Conservation (phyloP, 2,797 vertebrate genomes). For the Poeciliopsis paucimaculata region DNA sequence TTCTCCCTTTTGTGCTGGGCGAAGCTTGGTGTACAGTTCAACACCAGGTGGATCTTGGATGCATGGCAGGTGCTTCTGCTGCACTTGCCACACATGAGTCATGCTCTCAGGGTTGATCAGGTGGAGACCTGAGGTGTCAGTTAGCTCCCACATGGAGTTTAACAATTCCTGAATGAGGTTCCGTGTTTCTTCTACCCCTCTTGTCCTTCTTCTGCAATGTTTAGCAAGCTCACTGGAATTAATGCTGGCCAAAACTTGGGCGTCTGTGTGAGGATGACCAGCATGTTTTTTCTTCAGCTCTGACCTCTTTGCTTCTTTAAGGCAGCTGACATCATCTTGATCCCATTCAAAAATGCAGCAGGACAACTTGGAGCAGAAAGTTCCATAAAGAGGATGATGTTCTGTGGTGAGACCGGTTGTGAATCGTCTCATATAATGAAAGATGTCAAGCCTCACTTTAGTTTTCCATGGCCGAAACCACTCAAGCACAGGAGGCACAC, state of each 20-base stretch:
- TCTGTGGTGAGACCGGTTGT: not conserved
- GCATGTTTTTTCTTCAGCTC: not conserved
- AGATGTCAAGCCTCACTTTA: not conserved
- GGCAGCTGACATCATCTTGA: not conserved
- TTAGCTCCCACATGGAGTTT: not conserved
- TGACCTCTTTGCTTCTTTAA: not conserved
- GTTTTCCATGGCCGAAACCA: not conserved
- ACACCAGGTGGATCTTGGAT: slow-evolving; percentile 1
- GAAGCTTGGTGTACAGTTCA: not conserved
- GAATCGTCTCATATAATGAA: not conserved
- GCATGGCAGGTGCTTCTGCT: not conserved
- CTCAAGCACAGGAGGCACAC: not conserved
- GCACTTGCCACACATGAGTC: not conserved
- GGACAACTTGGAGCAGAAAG: slow-evolving; percentile 5
- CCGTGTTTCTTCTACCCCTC: not conserved
- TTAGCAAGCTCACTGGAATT: not conserved
- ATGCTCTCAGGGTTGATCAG: not conserved
- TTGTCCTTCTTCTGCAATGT: not conserved
- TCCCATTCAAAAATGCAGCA: not conserved
- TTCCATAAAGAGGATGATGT: not conserved
- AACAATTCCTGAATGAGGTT: not conserved
- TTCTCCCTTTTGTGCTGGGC: not conserved
- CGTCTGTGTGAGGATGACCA: not conserved
- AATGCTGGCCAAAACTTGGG: not conserved
- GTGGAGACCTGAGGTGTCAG: not conserved